Evolutionary conservation across 1,140 invertebrate species (phyloP), one percentile per base, ranked within the genome.

Genomic region (Luehdorfia chinensis): DNA sequence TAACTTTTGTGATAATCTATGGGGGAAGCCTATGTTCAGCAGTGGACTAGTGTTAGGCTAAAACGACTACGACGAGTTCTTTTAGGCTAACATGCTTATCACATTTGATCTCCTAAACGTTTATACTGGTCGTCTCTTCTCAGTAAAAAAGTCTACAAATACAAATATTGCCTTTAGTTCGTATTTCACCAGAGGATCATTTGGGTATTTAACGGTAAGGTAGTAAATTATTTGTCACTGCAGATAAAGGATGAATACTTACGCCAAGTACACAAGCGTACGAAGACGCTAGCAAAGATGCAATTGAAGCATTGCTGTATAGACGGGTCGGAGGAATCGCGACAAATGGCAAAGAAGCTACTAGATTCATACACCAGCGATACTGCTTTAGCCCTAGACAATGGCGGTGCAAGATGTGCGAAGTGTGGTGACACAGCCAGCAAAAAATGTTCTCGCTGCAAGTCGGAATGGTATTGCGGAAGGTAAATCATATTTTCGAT

Each of bases 381-480:
- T 44, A 70, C 89, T 0, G 64, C 90, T 2, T 78, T 90, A 33
- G 86, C 88, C 2, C 61, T 90, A 41, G 89, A 90, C 46, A 55
- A 70, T 13, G 87, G 88, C 8, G 76, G 86, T 0, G 73, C 84
- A 0, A 84, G 84, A 36, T 91, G 90, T 53, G 81, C 83, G 1
- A 75, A 80, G 36, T 91, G 90, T 48, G 88, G 87, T 0, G 85
- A 89, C 19, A 75, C 67, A 15, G 89, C 89, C 0, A 77, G 73
- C 44, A 89, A 90, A 62, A 84, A 89, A 50, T 91, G 90, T 59
- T 90, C 89, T 0, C 64, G 81, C 13, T 90, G 90, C 66, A 90
- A 89, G 65, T 87, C 72, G 3, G 81, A 87, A 41, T 90, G 89
- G 89, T 91, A 91, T 66, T 91, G 90, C 62, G 84, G 87, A 30